A percentile compares a stretch with the other conserved stretches of the same genome.
These are phyloP conservation scores for Malacosoma neustria DNA, from an alignment of 2,888 invertebrate species.

Conservation along the genomic window DNA sequence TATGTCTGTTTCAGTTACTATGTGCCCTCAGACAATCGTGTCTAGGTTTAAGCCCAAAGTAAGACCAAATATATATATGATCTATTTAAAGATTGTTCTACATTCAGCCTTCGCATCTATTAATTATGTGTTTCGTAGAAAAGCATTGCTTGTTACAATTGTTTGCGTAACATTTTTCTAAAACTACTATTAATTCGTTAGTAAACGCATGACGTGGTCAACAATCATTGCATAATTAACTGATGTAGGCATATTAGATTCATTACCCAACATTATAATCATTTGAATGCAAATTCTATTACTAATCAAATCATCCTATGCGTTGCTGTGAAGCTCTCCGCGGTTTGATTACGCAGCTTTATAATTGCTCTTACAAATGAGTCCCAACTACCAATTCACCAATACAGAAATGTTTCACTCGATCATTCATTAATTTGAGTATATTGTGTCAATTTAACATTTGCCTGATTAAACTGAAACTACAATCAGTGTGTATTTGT, in stretches of 20 bases:
- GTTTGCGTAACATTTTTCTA: too few relatives aligned
- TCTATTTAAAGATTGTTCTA: too few relatives aligned
- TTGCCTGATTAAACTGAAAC: slow-evolving; percentile 45
- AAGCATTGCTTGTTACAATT: too few relatives aligned
- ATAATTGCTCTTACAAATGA: slow-evolving; percentile 70
- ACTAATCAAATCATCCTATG: slow-evolving; percentile 12
- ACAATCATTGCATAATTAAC: not conserved
- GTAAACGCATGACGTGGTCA: too few relatives aligned
- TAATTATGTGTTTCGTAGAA: too few relatives aligned
- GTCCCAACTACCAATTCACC: slow-evolving; percentile 44
- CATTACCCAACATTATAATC: not conserved
- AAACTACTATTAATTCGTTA: too few relatives aligned
- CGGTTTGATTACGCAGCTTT: slow-evolving; percentile 57
- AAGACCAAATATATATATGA: too few relatives aligned
- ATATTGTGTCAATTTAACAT: slow-evolving; percentile 58
- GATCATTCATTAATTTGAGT: slow-evolving; percentile 66
- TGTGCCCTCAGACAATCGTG: too few relatives aligned
- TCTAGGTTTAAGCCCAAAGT: too few relatives aligned
- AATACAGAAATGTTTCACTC: slow-evolving; percentile 56
- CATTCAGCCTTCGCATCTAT: too few relatives aligned
- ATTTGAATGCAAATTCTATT: not conserved
- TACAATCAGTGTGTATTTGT: slow-evolving; percentile 21
- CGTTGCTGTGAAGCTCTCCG: slow-evolving; percentile 10
- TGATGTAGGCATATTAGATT: not conserved
- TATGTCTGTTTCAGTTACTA: too few relatives aligned